Percentiles rank a stretch among this genome's conserved stretches.
Conservation (phyloP, 2,888 invertebrate genomes). For the Serripes groenlandicus region DNA sequence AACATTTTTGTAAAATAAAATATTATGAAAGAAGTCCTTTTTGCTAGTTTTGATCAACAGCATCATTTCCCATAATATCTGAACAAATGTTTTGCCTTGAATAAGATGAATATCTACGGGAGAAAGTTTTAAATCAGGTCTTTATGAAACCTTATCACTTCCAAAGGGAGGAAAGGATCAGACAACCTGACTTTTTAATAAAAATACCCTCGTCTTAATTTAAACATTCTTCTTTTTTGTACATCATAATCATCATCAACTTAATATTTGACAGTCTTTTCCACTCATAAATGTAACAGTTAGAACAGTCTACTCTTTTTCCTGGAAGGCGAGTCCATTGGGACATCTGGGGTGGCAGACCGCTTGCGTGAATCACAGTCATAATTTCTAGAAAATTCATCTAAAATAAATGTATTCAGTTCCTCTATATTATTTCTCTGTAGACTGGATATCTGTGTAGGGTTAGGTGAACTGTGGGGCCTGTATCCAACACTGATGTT, state of each 20-base stretch:
- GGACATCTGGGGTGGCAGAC: slow-evolving; percentile 88
- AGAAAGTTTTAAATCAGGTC: too few relatives aligned
- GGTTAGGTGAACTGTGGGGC: slow-evolving; percentile 75
- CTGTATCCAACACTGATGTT: slow-evolving; percentile 84
- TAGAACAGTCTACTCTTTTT: slow-evolving; percentile 89
- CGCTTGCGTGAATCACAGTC: slow-evolving; percentile 87
- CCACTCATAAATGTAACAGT: background rate
- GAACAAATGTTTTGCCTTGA: too few relatives aligned
- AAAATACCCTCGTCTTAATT: background rate
- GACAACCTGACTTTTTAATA: too few relatives aligned
- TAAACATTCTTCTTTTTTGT: background rate
- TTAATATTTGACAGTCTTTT: background rate
- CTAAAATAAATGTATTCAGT: slow-evolving; percentile 90
- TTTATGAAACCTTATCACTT: too few relatives aligned
- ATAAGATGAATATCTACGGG: too few relatives aligned
- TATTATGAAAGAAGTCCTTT: too few relatives aligned
- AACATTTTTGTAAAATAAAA: too few relatives aligned
- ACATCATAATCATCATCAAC: background rate
- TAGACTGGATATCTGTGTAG: slow-evolving; percentile 61
- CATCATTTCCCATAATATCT: too few relatives aligned
- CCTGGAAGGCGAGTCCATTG: slow-evolving; percentile 93
- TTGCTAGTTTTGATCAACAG: too few relatives aligned
- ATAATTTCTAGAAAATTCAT: slow-evolving; percentile 91
- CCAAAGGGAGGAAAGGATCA: too few relatives aligned
- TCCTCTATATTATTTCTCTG: slow-evolving; percentile 86